Percentiles rank a stretch among this genome's conserved stretches.
These are phyloP conservation scores for Porites lutea DNA, from an alignment of 64 coral and sea anemone species.

Conservation along the genomic window DNA sequence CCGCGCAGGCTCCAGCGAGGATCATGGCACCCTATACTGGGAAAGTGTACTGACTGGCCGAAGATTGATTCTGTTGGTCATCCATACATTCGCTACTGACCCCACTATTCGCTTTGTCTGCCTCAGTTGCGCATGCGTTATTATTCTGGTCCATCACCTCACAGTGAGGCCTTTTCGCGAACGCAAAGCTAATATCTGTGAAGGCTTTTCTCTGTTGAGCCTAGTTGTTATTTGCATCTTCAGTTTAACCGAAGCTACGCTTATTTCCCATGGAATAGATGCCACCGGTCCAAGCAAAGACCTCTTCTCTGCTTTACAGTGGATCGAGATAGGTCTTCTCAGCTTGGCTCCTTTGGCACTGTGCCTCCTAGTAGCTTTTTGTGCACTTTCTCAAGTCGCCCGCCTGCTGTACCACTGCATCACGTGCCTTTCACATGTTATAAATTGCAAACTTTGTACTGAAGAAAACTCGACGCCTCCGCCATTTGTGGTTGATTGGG, in stretches of 20 bases:
- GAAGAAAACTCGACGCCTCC: not conserved
- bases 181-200: constrained; percentile 54
- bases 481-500: not conserved
- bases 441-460: not conserved
- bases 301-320: constrained; percentile 27
- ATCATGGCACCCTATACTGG: constrained; percentile 79
- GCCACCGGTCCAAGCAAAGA: constrained; percentile 25
- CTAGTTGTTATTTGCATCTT: constrained; percentile 63
- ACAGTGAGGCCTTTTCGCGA: constrained; percentile 69
- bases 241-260: constrained; percentile 34
- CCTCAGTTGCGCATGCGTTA: constrained; percentile 46
- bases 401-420: constrained; percentile 6
- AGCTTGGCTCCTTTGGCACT: constrained; percentile 39
- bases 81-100: constrained; percentile 67
- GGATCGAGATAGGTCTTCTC: constrained; percentile 52
- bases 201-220: constrained; percentile 63
- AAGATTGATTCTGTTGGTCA: constrained; percentile 65
- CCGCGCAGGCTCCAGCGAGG: not conserved
- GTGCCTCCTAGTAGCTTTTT: constrained; percentile 35
- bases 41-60: constrained; percentile 88
- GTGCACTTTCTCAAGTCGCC: not conserved
- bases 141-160: constrained; percentile 76
- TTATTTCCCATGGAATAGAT: constrained; percentile 45
- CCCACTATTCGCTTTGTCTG: constrained; percentile 35
- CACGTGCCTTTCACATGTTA: not conserved